Base-by-base conservation (phyloP, 1,140 invertebrate species). In the Orchesella cincta region DNA sequence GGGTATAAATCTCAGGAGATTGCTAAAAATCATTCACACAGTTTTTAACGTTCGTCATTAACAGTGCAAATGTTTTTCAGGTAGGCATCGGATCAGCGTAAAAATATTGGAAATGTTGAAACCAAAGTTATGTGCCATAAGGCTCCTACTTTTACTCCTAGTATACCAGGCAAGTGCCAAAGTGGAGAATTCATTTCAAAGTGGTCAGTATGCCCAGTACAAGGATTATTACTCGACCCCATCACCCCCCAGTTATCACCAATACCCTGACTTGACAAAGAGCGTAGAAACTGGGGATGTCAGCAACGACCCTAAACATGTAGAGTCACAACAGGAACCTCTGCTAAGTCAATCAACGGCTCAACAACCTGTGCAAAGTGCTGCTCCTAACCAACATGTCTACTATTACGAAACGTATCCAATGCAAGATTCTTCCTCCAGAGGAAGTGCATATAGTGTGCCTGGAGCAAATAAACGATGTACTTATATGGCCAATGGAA, bases 401-500 rank as follows among this genome's bases (percentile, higher is more conserved):
- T 67, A 67, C 31, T 67, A 67, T n/a, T 67, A 67, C n/a, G 62
- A 67, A 31, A 67, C 62, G 2, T 67, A 67, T 67, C 62, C 62
- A 8, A 67, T 67, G 62, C 26, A 29, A 23, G 62, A 67, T n/a
- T n/a, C n/a, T n/a, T 8, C 62, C 5, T 67, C 62, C 3, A 67
- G 62, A 23, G 31, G 62, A 23, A 67, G 33, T 33, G 31, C 28
- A 1, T 67, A 67, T 33, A n/a, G 29, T 12, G 62, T 33, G 3
- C 62, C 26, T 12, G 62, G 28, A 67, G 62, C 8, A 16, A 62
- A 62, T 26, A 67, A 67, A 33, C 26, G 62, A 12, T 67, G 62
- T 67, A 33, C 31, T 33, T 67, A 67, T 29, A 31, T 33, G 62
- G 28, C 8, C 3, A 67, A 67, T 67, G 62, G 62, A 67, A 67